Evolutionary conservation across 1,140 invertebrate genomes (phyloP), one percentile per base, ranked within the genome.

Genomic region (Oncopodura yosiiana): DNA sequence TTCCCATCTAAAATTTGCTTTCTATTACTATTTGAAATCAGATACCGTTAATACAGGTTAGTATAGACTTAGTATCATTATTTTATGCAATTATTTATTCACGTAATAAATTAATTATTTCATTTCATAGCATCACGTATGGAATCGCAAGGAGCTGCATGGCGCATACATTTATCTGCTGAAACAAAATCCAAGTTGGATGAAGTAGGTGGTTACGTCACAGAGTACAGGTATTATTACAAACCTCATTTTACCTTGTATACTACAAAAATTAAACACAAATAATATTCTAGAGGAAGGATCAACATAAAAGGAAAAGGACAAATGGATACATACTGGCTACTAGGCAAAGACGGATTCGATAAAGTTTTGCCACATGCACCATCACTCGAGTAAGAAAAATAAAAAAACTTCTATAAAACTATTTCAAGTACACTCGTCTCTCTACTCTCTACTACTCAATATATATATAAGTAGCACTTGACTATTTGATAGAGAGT

Each of bases 251-350:
- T 8, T 19, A 8, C 18, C 21, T 11, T 46, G 12, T 21, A 21
- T 6, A 19, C 6, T 21, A 8, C 16, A 19, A 42, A 16, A 21
- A 42, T 11, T 6, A 21, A 9, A 16, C 9, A 9, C 39, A 42
- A 21, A 8, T 42, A 6, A 8, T 6, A 6, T 21, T 42, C 39
- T 16, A 76, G 87, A 39, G 88, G 88, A 1, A 74, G 81, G 43
- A 88, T 85, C 1, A 83, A 87, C 60, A 75, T 94, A 42, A 92
- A 92, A 73, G 89, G 88, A 41, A 93, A 92, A 74, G 90, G 89
- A 30, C 79, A 79, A 67, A 85, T 90, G 81, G 81, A 81, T 54
- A 94, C 90, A 1, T 94, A 87, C 71, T 94, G 89, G 89, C 73
- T 94, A 39, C 73, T 86, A 26, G 87, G 88, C 43, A 89, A 87